Conservation (phyloP, 2,113 vertebrate genomes). For the Argyrosomus japonicus region DNA sequence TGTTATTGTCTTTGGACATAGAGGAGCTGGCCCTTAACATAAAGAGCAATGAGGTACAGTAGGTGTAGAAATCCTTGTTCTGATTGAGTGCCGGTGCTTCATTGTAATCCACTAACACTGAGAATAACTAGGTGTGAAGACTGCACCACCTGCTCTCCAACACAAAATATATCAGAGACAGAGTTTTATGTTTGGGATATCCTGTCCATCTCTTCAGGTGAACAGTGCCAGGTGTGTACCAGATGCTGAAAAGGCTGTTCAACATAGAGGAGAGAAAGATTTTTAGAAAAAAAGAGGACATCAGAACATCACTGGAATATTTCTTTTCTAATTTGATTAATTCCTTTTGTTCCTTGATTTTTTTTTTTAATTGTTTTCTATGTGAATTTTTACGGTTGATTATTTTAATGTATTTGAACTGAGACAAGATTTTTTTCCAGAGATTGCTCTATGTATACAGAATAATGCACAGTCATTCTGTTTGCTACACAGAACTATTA, state of each 20-base stretch:
- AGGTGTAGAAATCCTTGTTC: neutral
- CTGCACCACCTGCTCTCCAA: conserved; percentile 14
- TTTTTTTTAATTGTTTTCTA: conserved; percentile 75
- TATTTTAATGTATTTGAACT: conserved; percentile 80
- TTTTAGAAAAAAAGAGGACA: neutral
- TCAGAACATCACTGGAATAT: conserved; percentile 72
- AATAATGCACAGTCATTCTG: conserved; percentile 73
- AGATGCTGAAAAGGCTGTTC: conserved; percentile 10
- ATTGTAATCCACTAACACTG: conserved; percentile 26
- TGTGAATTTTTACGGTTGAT: conserved; percentile 80
- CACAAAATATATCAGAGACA: conserved; percentile 8
- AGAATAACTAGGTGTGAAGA: neutral
- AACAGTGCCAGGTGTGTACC: conserved; percentile 3
- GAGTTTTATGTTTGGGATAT: neutral
- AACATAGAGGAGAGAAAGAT: neutral
- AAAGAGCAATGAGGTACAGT: neutral
- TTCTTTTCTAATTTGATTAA: conserved; percentile 50
- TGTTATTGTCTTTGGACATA: neutral
- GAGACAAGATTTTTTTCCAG: conserved; percentile 37
- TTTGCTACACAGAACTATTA: conserved; percentile 79
- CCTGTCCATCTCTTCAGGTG: conserved; percentile 7
- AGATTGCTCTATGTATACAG: conserved; percentile 68
- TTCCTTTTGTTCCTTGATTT: conserved; percentile 42
- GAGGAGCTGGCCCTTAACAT: conserved; percentile 32
- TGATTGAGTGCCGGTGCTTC: neutral